Evolutionary conservation across 2,113 vertebrate genomes (phyloP), one percentile per base, ranked within the genome.

Genomic region (Arenaria interpres): DNA sequence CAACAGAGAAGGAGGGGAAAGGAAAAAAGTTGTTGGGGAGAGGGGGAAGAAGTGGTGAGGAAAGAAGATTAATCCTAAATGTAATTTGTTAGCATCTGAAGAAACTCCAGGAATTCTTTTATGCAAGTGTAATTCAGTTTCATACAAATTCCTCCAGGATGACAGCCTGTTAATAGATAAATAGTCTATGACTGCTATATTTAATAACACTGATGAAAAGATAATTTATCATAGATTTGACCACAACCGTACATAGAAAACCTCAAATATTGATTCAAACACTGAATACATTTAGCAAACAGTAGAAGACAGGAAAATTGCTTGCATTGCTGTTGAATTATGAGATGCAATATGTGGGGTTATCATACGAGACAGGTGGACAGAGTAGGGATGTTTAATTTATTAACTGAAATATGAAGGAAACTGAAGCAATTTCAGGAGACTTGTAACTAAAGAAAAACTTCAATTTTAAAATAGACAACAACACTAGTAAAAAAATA

Each of bases 171-270:
- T 92, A 95, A 95, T 43, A 59, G 75, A 90, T 46, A 93, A 77
- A 93, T 75, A 69, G 50, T 53, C 54, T 62, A 68, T 60, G 71
- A 89, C 24, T 17, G 23, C n/a, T 90, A 46, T 27, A 43, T 86
- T 77, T 93, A 93, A 86, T 95, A 83, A 77, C 54, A 74, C 14
- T 67, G 63, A 88, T 88, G 59, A 96, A 96, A 96, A 93, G 67
- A 94, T 48, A 85, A 93, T 83, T 93, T 93, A 80, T 85, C 84
- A 82, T 53, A 76, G 50, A 89, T 66, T 94, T 94, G 69, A 96
- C 87, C 41, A 3, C 48, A 97, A 54, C 45, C 76, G 37, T 77
- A 73, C 48, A 25, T 8, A 85, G 66, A 12, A 82, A 91, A 89
- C 48, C 62, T 90, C 88, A 88, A 4, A 4, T 93, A 91, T 90